phyloP scores from a whole-genome alignment of 2,888 invertebrate species.

The Drosophila pegasa region DNA sequence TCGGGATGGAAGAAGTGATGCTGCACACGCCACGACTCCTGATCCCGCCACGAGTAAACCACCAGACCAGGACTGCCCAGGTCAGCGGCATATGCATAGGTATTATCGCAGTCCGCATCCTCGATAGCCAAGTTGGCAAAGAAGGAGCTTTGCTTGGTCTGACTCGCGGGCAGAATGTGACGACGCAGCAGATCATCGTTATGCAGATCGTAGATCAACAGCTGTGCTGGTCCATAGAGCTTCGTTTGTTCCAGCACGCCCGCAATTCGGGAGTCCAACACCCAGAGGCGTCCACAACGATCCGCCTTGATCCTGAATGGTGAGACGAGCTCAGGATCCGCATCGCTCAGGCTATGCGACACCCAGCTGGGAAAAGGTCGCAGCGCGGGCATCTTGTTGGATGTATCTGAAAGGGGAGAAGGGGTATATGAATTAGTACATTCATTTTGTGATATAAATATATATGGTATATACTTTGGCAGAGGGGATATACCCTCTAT shows the following conservation, averaged over 20 bases:
- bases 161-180: constrained; percentile 88
- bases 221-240: constrained; percentile 86
- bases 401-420: constrained; percentile 86
- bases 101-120: constrained; percentile 89
- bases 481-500: too few species aligned
- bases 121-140: constrained; percentile 92
- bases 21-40: constrained; percentile 90
- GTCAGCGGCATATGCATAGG: constrained; percentile 90
- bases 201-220: constrained; percentile 90
- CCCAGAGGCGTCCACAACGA: constrained; percentile 91
- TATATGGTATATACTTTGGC: too few species aligned
- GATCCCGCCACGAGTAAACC: constrained; percentile 90
- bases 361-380: constrained; percentile 93
- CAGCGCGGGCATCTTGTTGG: constrained; percentile 88
- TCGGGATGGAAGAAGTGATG: constrained; percentile 90
- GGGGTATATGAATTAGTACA: constrained; percentile 6
- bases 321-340: constrained; percentile 89
- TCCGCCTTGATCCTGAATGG: constrained; percentile 91
- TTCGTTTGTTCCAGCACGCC: constrained; percentile 86
- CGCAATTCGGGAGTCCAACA: constrained; percentile 90
- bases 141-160: constrained; percentile 89
- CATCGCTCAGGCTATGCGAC: constrained; percentile 88
- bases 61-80: constrained; percentile 89
- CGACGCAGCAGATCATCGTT: constrained; percentile 89
- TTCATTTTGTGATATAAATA: neutral